phyloP scores from a whole-genome alignment of 2,113 vertebrate genomes.

The Antennarius striatus region DNA sequence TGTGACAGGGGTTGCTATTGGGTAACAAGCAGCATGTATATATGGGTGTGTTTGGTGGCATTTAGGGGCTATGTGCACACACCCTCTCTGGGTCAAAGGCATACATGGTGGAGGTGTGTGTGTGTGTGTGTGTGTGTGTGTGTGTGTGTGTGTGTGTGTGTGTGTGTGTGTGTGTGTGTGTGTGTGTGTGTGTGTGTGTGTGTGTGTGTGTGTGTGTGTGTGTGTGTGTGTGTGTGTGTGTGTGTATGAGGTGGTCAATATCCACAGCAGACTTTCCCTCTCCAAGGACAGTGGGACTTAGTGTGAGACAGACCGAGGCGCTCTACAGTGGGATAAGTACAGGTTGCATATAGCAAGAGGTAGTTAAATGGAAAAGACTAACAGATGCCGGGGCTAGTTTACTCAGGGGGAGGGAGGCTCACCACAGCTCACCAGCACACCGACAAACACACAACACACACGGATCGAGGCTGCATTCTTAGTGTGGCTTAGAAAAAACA shows the following conservation, averaged over 20 bases:
- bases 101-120: background rate
- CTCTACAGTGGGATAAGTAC: slow-evolving; percentile 76
- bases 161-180: slow-evolving; percentile 7
- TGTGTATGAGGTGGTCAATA: slow-evolving; percentile 39
- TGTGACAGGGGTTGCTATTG: slow-evolving; percentile 18
- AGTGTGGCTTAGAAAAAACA: slow-evolving; percentile 52
- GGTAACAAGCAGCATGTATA: slow-evolving; percentile 17
- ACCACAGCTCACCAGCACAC: slow-evolving; percentile 59
- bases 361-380: slow-evolving; percentile 80
- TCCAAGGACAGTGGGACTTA: slow-evolving; percentile 66
- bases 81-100: slow-evolving; percentile 31
- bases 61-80: slow-evolving; percentile 15
- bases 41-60: slow-evolving; percentile 18
- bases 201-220: background rate
- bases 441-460: slow-evolving; percentile 24
- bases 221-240: slow-evolving; percentile 5
- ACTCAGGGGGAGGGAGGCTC: slow-evolving; percentile 65
- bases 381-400: slow-evolving; percentile 78
- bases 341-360: slow-evolving; percentile 79
- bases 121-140: slow-evolving; percentile 6
- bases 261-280: slow-evolving; percentile 41
- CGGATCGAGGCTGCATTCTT: slow-evolving; percentile 42
- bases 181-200: no score
- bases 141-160: slow-evolving; percentile 6
- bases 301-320: slow-evolving; percentile 58